Base-by-base conservation (phyloP, 2,888 invertebrate species). In the Lissonota sp. region DNA sequence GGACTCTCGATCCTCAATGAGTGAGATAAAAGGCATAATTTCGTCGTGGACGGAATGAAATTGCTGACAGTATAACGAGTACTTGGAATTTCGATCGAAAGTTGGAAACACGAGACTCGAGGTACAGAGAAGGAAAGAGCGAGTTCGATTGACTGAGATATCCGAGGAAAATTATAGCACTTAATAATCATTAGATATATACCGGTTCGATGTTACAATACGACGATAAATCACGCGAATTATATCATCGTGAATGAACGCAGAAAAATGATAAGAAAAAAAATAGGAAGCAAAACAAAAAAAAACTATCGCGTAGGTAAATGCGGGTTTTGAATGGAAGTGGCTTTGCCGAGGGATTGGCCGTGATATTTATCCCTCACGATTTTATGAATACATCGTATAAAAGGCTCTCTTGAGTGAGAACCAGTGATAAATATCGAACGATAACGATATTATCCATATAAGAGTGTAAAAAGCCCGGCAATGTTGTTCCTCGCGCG, bases 401-500 rank as follows among this genome's bases (percentile, higher is more conserved):
- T 74, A 55, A n/a, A 51, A 57, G 60, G 10, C 40, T 53, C 74
- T 46, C 63, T 58, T 69, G 80, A 82, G 71, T 60, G 76, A 79
- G 82, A 78, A 63, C 62, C 67, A 71, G 78, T 79, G 83, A 85
- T 85, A 84, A 84, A 85, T 84, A 85, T 85, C 84, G 80, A 69
- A 73, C 79, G 81, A 85, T 85, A 85, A 85, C 83, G 83, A 85
- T 85, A 84, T 85, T 84, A 85, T 82, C 76, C 84, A 74, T 83
- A 82, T 83, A 81, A 75, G 79, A 83, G 78, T 72, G 64, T 74
- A 49, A 77, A 49, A 77, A 80, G 71, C 26, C 26, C 26, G 26
- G 74, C 60, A 51, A 69, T 42, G 46, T 51, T 57, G 44, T 51
- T 53, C 12, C 26, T 46, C 44, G 53, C 67, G 63, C 66, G 74